Percentiles rank a stretch among this genome's conserved stretches.
These are phyloP conservation scores for Gobio gobio DNA, from an alignment of 2,113 vertebrate species.

Conservation along the genomic window DNA sequence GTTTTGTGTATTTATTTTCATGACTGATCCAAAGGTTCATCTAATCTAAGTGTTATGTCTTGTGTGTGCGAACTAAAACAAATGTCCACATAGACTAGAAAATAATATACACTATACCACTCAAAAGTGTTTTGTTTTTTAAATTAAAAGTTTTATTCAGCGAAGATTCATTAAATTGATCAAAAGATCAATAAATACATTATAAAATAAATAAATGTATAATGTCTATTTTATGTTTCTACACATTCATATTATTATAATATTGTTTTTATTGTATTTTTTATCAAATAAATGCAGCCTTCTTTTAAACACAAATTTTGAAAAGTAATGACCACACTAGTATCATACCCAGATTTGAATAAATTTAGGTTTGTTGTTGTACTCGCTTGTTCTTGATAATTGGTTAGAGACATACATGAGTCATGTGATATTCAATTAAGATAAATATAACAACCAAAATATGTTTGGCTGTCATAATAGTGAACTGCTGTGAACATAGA, in stretches of 20 bases:
- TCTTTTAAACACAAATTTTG: background rate
- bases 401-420: too few species aligned
- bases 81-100: background rate
- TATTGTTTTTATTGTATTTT: background rate
- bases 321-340: background rate
- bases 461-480: background rate
- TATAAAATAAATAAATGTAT: too few species aligned
- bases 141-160: background rate
- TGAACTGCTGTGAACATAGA: background rate
- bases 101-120: background rate
- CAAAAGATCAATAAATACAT: too few species aligned
- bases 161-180: background rate
- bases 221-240: background rate
- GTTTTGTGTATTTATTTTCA: background rate
- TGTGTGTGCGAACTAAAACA: background rate
- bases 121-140: background rate
- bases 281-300: background rate
- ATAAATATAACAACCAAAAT: background rate
- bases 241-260: background rate
- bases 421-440: background rate
- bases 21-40: background rate
- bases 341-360: background rate
- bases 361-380: too few species aligned
- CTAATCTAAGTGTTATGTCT: background rate
- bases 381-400: background rate